Conservation (phyloP, 2,113 vertebrate species). For the Galbula dea region DNA sequence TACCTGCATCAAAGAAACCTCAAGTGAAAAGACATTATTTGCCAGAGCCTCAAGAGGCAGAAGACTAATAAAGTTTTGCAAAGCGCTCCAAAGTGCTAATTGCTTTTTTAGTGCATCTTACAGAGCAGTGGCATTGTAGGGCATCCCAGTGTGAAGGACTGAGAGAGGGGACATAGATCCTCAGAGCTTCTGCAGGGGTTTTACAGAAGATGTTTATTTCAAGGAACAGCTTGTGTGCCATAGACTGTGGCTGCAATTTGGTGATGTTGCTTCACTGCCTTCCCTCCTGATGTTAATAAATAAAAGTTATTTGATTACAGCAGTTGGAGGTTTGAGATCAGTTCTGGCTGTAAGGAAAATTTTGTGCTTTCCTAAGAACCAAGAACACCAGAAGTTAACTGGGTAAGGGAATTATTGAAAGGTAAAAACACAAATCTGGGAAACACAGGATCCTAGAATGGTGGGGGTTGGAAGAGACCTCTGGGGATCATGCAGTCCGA, state of each 20-base stretch:
- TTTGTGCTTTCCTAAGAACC: not conserved
- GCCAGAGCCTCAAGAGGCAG: constrained; percentile 20
- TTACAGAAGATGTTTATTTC: not conserved
- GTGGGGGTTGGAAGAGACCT: too few species aligned
- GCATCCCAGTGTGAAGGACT: not conserved
- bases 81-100: too few species aligned
- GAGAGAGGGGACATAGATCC: not conserved
- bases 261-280: not conserved
- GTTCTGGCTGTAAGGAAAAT: not conserved
- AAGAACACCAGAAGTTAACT: not conserved
- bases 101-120: not conserved
- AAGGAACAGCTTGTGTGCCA: not conserved
- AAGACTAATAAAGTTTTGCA: not conserved
- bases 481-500: too few species aligned
- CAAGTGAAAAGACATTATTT: not conserved
- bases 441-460: too few species aligned
- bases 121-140: not conserved
- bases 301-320: not conserved
- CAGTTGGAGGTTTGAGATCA: not conserved
- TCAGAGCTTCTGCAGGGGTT: not conserved
- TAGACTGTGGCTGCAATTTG: not conserved
- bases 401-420: not conserved
- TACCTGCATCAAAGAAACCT: constrained; percentile 22
- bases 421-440: not conserved
- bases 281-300: not conserved